Evolutionary conservation across 2,888 invertebrate genomes (phyloP).

Genomic region (Timandra comae): DNA sequence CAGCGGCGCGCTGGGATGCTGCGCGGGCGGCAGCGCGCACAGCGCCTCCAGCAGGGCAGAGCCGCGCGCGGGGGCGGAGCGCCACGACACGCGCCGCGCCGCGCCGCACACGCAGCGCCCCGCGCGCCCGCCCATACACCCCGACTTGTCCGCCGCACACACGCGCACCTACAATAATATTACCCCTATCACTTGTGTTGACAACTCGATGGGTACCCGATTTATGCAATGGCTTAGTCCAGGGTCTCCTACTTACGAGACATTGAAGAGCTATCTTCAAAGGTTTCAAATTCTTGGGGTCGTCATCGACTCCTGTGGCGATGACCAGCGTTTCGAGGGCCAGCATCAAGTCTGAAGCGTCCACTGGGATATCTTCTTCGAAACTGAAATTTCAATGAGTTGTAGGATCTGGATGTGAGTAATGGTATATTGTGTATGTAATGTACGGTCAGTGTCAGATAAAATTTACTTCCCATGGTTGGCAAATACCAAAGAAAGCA

Average conservation of each 20-base stretch:
- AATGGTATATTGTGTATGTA: too few relatives aligned
- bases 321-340: conserved; percentile 83
- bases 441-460: too few relatives aligned
- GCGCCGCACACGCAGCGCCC: conserved; percentile 40
- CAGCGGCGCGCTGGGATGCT: conserved; percentile 35
- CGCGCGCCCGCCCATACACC: conserved; percentile 25
- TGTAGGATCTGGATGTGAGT: too few relatives aligned
- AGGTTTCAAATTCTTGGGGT: conserved; percentile 70
- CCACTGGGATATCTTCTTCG: conserved; percentile 79
- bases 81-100: conserved; percentile 27
- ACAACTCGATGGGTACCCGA: too few relatives aligned
- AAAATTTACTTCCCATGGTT: background rate
- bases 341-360: conserved; percentile 79
- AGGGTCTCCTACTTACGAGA: conserved; percentile 82
- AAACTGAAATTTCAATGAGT: conserved; percentile 66
- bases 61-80: conserved; percentile 36
- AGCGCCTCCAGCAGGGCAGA: conserved; percentile 35
- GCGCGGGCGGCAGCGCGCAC: conserved; percentile 25
- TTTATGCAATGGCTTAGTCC: too few relatives aligned
- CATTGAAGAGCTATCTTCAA: conserved; percentile 82
- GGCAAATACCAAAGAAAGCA: too few relatives aligned
- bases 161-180: conserved; percentile 2
- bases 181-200: background rate
- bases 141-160: conserved; percentile 17
- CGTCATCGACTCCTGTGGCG: conserved; percentile 47